Conservation (phyloP, 2,113 vertebrate genomes). For the Coptodon rendalli region DNA sequence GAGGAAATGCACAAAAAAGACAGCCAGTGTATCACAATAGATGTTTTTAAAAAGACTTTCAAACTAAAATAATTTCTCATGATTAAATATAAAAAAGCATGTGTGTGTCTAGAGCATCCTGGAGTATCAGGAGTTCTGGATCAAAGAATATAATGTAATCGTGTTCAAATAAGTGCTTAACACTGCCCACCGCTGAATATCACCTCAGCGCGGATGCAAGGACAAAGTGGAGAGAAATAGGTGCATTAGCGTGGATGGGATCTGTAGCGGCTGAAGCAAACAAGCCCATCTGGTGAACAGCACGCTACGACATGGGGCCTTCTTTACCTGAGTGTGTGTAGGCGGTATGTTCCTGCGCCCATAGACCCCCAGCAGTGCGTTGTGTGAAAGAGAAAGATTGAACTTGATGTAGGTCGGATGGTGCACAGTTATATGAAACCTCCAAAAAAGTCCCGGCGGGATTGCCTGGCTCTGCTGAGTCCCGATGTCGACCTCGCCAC, state of each 20-base stretch:
- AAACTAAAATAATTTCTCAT: neutral
- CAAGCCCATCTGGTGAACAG: constrained; percentile 35
- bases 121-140: neutral
- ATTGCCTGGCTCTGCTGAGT: constrained; percentile 90
- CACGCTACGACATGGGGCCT: neutral
- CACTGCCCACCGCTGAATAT: neutral
- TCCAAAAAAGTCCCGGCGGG: constrained; percentile 95
- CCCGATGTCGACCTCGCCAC: constrained; percentile 90
- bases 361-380: constrained; percentile 93
- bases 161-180: neutral
- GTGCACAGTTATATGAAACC: constrained; percentile 94
- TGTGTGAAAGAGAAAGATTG: constrained; percentile 91
- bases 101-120: neutral
- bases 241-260: neutral
- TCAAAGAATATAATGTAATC: neutral
- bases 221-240: neutral
- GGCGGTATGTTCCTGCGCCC: constrained; percentile 96
- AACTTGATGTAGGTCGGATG: constrained; percentile 96
- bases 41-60: neutral
- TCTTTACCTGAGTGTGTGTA: constrained; percentile 94
- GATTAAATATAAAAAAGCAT: neutral
- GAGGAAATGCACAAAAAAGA: neutral
- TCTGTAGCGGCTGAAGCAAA: neutral
- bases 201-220: neutral
- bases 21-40: neutral